Evolutionary conservation across 1,140 invertebrate species (phyloP), one percentile per base, ranked within the genome.

Genomic region (Leptopilina boulardi): DNA sequence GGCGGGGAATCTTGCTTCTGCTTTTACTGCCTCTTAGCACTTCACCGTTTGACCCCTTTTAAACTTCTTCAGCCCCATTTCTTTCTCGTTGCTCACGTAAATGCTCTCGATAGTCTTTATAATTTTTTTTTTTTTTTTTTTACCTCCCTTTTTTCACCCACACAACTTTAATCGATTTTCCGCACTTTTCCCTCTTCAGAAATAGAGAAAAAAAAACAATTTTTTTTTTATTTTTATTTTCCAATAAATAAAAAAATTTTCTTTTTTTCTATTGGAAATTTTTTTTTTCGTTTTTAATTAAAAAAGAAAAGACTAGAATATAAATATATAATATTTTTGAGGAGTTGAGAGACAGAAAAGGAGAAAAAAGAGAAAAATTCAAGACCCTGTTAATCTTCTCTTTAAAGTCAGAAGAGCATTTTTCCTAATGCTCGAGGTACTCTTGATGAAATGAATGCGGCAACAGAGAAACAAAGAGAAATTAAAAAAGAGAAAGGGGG

Each of bases 51-150:
- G 59, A 66, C 26, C 59, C 59, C 59, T 66, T 66, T 66, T 30
- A 66, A 66, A 30, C 59, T 30, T 15, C 59, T 66, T 66, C 59
- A 30, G 21, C 59, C 59, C 59, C 59, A 66, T 66, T 66, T 66
- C 21, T 66, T 66, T 23, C 59, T 66, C 59, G 59, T 66, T 66
- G 59, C 59, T 66, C 59, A 66, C 23, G 59, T 66, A 66, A 34
- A 15, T 30, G 59, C 59, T 30, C 59, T 66, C 59, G 21, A 66
- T 66, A 66, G 26, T 8, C 59, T 66, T 66, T 66, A 30, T 66
- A n/a, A 66, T 30, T 30, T 15, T 13, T 26, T 66, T 66, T 23
- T 26, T 66, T 30, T 66, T 54, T 54, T 18, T 18, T 54, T 54
- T 21, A 5, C 6, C n/a, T 19, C 6, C 5, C 51, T n/a, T n/a